Conservation (phyloP, 2,113 vertebrate species). For the Suncus etruscus region DNA sequence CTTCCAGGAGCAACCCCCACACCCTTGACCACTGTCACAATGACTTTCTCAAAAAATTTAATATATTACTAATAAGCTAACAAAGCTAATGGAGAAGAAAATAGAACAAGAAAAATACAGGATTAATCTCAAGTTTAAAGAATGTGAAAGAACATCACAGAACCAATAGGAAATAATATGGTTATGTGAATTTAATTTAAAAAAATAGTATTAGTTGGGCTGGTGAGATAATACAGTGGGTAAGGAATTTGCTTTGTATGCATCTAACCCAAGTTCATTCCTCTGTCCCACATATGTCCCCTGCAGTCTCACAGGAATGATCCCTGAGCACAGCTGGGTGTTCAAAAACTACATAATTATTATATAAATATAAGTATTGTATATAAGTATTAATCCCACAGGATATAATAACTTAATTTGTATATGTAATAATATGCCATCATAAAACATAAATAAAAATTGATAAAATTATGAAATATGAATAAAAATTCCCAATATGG, state of each 20-base stretch:
- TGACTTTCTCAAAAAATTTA: background rate
- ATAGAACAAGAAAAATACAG: slow-evolving; percentile 4
- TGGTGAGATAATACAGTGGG: slow-evolving; percentile 19
- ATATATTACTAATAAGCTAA: slow-evolving; percentile 45
- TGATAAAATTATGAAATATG: background rate
- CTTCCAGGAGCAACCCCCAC: too few species aligned
- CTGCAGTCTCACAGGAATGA: too few species aligned
- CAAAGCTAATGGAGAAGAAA: background rate
- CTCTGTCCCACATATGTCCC: background rate
- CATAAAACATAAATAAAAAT: background rate
- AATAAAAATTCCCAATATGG: background rate
- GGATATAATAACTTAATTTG: slow-evolving; percentile 35
- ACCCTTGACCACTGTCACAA: too few species aligned
- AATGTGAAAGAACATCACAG: slow-evolving; percentile 22
- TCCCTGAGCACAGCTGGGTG: too few species aligned
- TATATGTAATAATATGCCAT: slow-evolving; percentile 53
- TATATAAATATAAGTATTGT: too few species aligned
- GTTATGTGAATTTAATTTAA: background rate
- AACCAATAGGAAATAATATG: slow-evolving; percentile 26
- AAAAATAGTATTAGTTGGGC: slow-evolving; percentile 31
- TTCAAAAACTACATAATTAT: too few species aligned
- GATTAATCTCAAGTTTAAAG: slow-evolving; percentile 34
- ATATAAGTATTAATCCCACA: background rate
- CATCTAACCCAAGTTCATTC: background rate
- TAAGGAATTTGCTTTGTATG: background rate